Evolutionary conservation across 2,888 invertebrate species (phyloP).

Genomic region (Lepidocyrtinus sp.): DNA sequence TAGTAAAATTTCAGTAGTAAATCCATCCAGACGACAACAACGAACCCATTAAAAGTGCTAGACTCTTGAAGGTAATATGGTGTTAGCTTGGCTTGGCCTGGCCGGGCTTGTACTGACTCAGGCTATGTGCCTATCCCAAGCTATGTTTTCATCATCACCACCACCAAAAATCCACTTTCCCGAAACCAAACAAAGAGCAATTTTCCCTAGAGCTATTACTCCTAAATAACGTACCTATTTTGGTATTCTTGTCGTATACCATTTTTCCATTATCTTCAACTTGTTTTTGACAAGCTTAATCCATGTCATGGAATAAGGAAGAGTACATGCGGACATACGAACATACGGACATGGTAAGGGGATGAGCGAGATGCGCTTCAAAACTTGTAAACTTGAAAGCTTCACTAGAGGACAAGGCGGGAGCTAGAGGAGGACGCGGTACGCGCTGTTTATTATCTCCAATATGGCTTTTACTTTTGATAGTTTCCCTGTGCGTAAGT

Average conservation of each 20-base stretch:
- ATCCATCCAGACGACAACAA: slow-evolving; percentile 25
- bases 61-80: not conserved
- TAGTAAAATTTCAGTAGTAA: slow-evolving; percentile 23
- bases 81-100: too few relatives aligned
- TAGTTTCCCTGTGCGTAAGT: too few relatives aligned
- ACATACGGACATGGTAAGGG: not conserved
- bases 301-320: not conserved
- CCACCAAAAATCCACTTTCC: too few relatives aligned
- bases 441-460: too few relatives aligned
- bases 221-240: not conserved
- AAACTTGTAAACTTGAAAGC: not conserved
- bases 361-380: not conserved
- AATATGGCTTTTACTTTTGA: too few relatives aligned
- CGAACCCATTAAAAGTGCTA: slow-evolving; percentile 28
- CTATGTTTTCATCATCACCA: too few relatives aligned
- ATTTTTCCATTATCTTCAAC: slow-evolving; percentile 19
- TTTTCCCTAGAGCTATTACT: slow-evolving; percentile 43
- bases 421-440: too few relatives aligned
- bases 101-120: too few relatives aligned
- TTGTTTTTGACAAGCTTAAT: slow-evolving; percentile 49
- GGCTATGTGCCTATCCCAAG: too few relatives aligned
- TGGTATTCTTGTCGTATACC: not conserved
- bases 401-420: too few relatives aligned
- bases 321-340: not conserved
- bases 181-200: slow-evolving; percentile 5